Conservation (phyloP, 2,113 vertebrate species). For the Dendropsophus ebraccatus region DNA sequence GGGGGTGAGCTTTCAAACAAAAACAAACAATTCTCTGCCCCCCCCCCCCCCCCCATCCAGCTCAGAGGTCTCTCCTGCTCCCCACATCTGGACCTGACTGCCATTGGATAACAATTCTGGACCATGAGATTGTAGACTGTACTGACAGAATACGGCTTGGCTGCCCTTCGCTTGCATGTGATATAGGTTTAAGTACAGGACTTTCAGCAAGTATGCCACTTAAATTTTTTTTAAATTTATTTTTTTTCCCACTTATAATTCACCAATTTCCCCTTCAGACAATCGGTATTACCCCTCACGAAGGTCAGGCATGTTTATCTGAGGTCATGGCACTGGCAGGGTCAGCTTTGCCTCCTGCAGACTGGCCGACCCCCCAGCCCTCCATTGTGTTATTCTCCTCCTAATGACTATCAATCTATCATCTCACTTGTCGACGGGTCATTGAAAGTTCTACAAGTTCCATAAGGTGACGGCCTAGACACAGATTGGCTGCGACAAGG, state of each 20-base stretch:
- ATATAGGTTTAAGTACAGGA: too few species aligned
- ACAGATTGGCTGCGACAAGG: background rate
- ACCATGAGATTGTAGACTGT: too few species aligned
- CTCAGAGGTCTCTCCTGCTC: too few species aligned
- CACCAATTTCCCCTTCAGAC: background rate
- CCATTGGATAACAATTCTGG: too few species aligned
- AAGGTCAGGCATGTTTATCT: background rate
- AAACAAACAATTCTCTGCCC: background rate
- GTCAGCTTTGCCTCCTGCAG: background rate
- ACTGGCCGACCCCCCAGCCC: conserved; percentile 1
- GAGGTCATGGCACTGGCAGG: background rate
- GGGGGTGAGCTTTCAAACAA: background rate
- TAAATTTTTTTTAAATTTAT: too few species aligned
- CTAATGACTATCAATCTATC: conserved; percentile 61
- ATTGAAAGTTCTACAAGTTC: conserved; percentile 67
- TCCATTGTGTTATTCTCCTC: conserved; percentile 56
- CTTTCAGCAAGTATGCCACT: too few species aligned
- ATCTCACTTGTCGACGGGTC: conserved; percentile 66
- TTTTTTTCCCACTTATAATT: background rate
- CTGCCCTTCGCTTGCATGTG: too few species aligned
- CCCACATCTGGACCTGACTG: too few species aligned
- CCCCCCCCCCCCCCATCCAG: too few species aligned
- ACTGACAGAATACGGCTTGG: too few species aligned
- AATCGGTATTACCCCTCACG: background rate
- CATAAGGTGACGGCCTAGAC: background rate